Percentiles rank a stretch among this genome's conserved stretches.
phyloP scores from a whole-genome alignment of 2,797 vertebrate species.

The Mareca strepera region DNA sequence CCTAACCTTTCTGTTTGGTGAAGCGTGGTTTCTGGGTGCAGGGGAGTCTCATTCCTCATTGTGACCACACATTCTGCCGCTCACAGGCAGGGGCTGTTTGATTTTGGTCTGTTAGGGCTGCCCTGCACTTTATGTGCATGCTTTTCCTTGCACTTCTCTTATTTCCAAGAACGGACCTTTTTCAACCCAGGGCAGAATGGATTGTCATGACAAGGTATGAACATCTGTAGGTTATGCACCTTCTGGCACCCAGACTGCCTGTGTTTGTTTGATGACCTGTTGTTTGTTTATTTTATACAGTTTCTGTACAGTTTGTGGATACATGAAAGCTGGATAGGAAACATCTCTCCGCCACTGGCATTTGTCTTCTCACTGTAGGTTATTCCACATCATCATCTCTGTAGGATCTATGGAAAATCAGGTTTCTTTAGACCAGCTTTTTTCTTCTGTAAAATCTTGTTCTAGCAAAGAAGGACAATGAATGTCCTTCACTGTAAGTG shows the following conservation, averaged over 20 bases:
- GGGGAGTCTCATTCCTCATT: background rate
- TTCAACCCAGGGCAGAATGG: background rate
- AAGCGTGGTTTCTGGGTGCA: accelerated
- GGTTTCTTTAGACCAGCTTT: background rate
- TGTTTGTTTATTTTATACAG: background rate
- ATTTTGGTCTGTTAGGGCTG: background rate
- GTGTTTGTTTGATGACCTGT: background rate
- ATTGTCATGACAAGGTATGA: background rate
- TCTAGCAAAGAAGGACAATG: background rate
- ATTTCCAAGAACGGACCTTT: background rate
- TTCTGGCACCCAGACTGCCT: background rate
- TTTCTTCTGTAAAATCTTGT: background rate
- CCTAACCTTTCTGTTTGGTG: background rate
- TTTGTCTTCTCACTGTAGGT: background rate
- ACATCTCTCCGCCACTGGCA: background rate
- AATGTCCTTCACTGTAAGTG: background rate
- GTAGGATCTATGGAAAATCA: background rate
- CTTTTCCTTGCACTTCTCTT: background rate
- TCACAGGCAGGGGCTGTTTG: too few species aligned
- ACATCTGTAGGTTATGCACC: background rate
- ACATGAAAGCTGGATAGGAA: background rate
- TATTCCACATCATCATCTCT: background rate
- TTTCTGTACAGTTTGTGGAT: background rate
- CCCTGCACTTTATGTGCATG: background rate
- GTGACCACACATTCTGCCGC: background rate